Conservation (phyloP, 53 echinoderm and acorn worm species). For the Paelopatides confundens region DNA sequence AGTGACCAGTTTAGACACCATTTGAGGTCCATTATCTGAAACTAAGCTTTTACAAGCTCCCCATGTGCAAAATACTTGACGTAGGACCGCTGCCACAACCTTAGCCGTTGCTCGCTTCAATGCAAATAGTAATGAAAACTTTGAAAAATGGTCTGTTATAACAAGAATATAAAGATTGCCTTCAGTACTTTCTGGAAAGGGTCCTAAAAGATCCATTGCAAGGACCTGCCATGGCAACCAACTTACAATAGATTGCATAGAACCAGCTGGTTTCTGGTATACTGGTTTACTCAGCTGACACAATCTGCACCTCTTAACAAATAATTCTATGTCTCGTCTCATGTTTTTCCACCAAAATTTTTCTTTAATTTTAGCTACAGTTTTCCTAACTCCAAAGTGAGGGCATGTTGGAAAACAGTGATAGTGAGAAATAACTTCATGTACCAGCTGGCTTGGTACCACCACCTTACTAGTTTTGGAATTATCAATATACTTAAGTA, state of each 20-base stretch:
- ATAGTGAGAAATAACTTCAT: constrained; percentile 13
- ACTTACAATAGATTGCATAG: constrained; percentile 45
- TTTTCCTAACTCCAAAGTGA: constrained; percentile 8
- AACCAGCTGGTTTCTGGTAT: constrained; percentile 46
- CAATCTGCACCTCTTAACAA: constrained; percentile 17
- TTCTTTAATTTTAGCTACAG: constrained; percentile 3
- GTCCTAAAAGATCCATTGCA: constrained; percentile 61
- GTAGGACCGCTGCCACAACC: too few species aligned
- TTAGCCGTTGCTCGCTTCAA: too few species aligned
- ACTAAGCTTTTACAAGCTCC: too few species aligned
- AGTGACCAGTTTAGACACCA: constrained; percentile 34
- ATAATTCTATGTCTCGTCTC: too few species aligned
- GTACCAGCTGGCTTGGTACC: not conserved
- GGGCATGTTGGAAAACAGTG: constrained; percentile 22
- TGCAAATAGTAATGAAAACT: too few species aligned
- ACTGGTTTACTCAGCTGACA: constrained; percentile 61
- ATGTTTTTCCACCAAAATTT: constrained; percentile 26
- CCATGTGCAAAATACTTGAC: too few species aligned
- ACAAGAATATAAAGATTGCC: constrained; percentile 59
- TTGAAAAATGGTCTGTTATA: constrained; percentile 35
- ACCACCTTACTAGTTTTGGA: too few species aligned
- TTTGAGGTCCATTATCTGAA: constrained; percentile 74
- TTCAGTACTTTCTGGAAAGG: constrained; percentile 42
- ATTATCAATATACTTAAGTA: too few species aligned
- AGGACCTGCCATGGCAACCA: constrained; percentile 57